phyloP scores from a whole-genome alignment of 2,797 vertebrate species.

The Clarias laeviceps region DNA sequence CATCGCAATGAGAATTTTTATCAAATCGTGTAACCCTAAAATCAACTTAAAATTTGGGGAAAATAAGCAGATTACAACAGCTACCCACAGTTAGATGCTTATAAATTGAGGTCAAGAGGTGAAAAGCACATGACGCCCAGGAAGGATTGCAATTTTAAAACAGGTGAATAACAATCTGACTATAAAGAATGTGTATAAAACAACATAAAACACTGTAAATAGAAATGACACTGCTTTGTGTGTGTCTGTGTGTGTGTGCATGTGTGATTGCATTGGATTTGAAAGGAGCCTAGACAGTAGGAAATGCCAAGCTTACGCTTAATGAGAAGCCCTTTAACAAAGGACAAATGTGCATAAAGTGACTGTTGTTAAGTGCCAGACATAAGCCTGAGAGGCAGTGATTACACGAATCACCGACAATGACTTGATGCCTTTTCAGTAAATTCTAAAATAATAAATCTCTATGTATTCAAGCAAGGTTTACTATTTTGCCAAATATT shows the following conservation, averaged over 20 bases:
- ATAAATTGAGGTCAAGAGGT: not conserved
- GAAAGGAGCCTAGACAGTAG: not conserved
- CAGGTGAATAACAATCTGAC: not conserved
- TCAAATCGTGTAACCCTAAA: too few relatives aligned
- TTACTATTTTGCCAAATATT: not conserved
- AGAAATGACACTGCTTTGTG: not conserved
- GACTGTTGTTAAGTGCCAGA: not conserved
- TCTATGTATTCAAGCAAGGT: not conserved
- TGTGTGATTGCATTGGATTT: not conserved
- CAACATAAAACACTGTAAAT: not conserved
- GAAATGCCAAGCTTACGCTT: slow-evolving; percentile 9
- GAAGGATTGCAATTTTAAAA: not conserved
- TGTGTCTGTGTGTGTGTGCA: not conserved
- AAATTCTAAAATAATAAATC: slow-evolving; percentile 3
- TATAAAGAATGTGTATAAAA: not conserved
- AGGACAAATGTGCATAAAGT: slow-evolving; percentile 25
- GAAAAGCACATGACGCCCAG: not conserved
- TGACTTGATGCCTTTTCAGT: not conserved
- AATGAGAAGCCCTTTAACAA: not conserved
- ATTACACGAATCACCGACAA: not conserved
- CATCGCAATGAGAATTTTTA: too few relatives aligned
- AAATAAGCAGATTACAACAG: not conserved
- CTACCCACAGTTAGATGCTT: not conserved
- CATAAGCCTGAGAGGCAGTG: not conserved
- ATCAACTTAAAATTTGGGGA: too few relatives aligned